Evolutionary conservation across 2,113 vertebrate species (phyloP).

Genomic region (Oncorhynchus clarkii): DNA sequence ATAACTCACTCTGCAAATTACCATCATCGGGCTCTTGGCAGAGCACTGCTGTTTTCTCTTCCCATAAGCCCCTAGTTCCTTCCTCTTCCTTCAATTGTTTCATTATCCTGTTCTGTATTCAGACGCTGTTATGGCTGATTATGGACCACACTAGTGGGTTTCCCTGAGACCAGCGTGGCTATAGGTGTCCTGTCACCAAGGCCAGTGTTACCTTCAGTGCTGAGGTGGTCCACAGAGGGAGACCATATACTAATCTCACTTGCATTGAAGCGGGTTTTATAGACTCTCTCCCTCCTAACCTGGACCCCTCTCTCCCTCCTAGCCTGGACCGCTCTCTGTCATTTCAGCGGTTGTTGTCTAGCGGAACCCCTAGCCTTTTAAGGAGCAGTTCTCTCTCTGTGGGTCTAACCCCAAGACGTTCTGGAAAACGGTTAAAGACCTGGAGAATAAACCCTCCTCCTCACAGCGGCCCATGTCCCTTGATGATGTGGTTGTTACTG

Average conservation of each 20-base stretch:
- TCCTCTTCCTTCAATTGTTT: conserved; percentile 67
- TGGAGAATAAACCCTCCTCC: no score
- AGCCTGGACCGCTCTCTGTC: no score
- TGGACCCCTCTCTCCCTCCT: no score
- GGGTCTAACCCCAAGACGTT: no score
- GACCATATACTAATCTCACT: conserved; percentile 60
- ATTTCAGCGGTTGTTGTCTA: no score
- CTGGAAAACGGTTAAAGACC: no score
- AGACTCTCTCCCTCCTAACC: conserved; percentile 15
- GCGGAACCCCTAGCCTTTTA: no score
- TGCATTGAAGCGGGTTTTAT: conserved; percentile 68
- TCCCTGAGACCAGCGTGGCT: conserved; percentile 58
- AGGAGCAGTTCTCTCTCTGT: no score
- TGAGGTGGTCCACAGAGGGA: conserved; percentile 36
- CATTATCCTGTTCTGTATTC: conserved; percentile 75
- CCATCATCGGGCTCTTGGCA: conserved; percentile 74
- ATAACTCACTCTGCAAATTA: conserved; percentile 81
- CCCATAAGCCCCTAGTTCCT: conserved; percentile 72
- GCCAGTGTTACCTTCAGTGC: conserved; percentile 56
- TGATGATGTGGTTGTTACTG: no score
- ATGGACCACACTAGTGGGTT: conserved; percentile 68
- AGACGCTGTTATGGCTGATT: conserved; percentile 78
- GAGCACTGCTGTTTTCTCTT: conserved; percentile 74
- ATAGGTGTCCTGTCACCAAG: conserved; percentile 59
- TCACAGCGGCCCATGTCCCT: no score